Percentiles rank a stretch among this genome's conserved stretches.
These are phyloP conservation scores for Conger conger DNA, from an alignment of 2,113 vertebrate genomes.

Conservation along the genomic window DNA sequence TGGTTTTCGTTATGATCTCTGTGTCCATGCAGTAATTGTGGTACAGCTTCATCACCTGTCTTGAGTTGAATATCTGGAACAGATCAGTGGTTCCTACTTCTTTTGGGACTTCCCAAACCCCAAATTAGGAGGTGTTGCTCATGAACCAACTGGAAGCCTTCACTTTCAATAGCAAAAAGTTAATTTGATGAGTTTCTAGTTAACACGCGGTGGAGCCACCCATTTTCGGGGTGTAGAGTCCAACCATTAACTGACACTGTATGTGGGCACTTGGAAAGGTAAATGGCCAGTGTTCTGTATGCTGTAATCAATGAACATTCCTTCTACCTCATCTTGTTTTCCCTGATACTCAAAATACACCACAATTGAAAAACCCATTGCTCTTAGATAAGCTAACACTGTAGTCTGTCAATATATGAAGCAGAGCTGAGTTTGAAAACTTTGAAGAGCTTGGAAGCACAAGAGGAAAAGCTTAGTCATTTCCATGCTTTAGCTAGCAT, in stretches of 20 bases:
- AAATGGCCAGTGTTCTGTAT: not conserved
- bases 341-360: not conserved
- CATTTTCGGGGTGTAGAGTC: not conserved
- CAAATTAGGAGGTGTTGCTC: not conserved
- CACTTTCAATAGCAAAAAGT: not conserved
- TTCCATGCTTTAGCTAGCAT: not conserved
- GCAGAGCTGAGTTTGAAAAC: not conserved
- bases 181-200: not conserved
- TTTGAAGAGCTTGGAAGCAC: not conserved
- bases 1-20: not conserved
- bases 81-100: not conserved
- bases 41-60: not conserved
- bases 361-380: not conserved
- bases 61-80: not conserved
- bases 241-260: not conserved
- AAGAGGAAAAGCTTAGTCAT: not conserved
- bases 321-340: slow-evolving; percentile 8
- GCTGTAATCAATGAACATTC: not conserved
- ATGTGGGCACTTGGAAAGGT: not conserved
- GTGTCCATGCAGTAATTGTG: not conserved
- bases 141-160: not conserved
- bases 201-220: not conserved
- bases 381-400: not conserved
- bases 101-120: not conserved
- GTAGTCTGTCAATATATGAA: not conserved